Evolutionary conservation across 2,113 vertebrate species (phyloP).

Genomic region (Sminthopsis crassicaudata): DNA sequence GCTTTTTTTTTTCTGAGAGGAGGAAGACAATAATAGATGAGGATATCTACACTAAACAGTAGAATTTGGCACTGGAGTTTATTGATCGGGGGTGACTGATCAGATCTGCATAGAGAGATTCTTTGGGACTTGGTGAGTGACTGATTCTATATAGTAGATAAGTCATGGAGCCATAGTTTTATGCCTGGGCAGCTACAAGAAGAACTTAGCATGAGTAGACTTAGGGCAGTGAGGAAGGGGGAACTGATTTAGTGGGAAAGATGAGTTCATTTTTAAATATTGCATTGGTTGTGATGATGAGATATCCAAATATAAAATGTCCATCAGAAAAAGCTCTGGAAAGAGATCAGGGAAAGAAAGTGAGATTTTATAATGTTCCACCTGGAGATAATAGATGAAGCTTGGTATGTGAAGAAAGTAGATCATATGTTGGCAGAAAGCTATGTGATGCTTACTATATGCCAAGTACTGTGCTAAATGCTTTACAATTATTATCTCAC

Average conservation of each 20-base stretch:
- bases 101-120: neutral
- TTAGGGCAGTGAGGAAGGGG: neutral
- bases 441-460: neutral
- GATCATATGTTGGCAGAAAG: no score
- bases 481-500: no score
- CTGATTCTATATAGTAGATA: neutral
- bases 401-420: no score
- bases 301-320: no score
- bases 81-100: neutral
- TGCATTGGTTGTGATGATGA: neutral
- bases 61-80: neutral
- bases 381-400: no score
- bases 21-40: no score
- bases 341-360: no score
- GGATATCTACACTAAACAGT: neutral
- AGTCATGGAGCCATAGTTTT: neutral
- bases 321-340: no score
- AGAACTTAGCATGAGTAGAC: neutral
- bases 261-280: neutral
- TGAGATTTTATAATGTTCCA: no score
- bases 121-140: neutral
- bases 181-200: neutral
- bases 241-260: neutral
- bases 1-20: no score
- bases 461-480: neutral